Evolutionary conservation across 1,140 invertebrate species (phyloP), one percentile per base, ranked within the genome.

Genomic region (Drosophila dunni): DNA sequence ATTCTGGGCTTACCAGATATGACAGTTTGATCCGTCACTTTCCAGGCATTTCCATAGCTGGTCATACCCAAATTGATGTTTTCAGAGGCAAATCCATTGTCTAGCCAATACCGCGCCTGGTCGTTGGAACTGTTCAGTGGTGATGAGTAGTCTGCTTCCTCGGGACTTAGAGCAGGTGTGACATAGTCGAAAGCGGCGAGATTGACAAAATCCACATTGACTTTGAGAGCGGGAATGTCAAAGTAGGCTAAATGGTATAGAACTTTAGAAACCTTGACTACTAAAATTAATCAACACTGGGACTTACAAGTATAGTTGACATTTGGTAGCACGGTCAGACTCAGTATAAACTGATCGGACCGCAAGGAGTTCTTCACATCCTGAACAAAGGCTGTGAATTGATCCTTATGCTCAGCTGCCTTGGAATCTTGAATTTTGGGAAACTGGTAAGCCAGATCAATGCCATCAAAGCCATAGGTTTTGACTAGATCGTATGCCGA

Each of bases 61-160:
- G 97, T 95, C 42, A 98, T 95, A 0, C 97, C 97, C 3, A 98
- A 79, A 2, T 98, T 94, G 0, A 99, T 92, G 92, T 98, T 98
- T 3, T 93, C 93, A 0, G 94, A 93, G 9, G 95, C 94, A 20
- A 95, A 95, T 24, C 95, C 95, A 61, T 94, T 92, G n/a, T 94
- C 93, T 1, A 95, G 68, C 95, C 95, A 95, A 84, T 94, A 94
- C 42, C 91, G 93, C 0, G 95, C 92, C 75, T 94, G 90, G 86
- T 56, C 81, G 24, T 9, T 90, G 90, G 20, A 81, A 60, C 10
- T 90, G 60, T 38, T 86, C 95, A 92, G 45, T 95, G 96, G 96
- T 1, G 95, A 93, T 1, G 95, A 93, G 63, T 94, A 96, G 81
- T 97, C 96, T 1, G 95, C 96, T 78, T 96, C 95, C 74, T 96